phyloP scores from a whole-genome alignment of 2,113 vertebrate species.

The Numida meleagris region DNA sequence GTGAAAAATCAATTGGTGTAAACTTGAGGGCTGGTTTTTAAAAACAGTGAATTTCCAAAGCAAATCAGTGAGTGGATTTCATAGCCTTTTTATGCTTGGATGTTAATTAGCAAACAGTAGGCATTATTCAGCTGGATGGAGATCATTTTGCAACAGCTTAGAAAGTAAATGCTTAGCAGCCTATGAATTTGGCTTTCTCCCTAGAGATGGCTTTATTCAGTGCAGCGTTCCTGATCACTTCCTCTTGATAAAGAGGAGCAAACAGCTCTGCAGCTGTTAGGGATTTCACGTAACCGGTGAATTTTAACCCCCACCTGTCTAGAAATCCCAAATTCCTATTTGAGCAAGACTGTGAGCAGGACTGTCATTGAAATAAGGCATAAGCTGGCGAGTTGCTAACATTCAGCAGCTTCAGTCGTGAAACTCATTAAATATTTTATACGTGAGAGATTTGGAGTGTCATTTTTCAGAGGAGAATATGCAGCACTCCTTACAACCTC shows the following conservation, averaged over 20 bases:
- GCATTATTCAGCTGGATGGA: slow-evolving; percentile 38
- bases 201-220: slow-evolving; percentile 1
- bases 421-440: neutral
- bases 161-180: slow-evolving; percentile 13
- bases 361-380: fast-evolving
- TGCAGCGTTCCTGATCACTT: slow-evolving; percentile 22
- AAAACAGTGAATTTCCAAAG: neutral
- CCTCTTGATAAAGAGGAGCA: slow-evolving; percentile 34
- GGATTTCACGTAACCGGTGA: neutral
- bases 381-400: neutral
- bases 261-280: slow-evolving; percentile 22
- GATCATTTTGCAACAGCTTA: slow-evolving; percentile 33
- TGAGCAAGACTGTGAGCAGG: neutral
- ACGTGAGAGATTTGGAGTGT: neutral
- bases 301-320: slow-evolving; percentile 33
- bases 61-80: neutral
- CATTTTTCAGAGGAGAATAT: neutral
- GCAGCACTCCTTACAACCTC: neutral
- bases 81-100: neutral
- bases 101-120: slow-evolving; percentile 55
- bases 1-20: neutral
- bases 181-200: slow-evolving; percentile 27
- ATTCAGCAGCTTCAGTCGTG: neutral
- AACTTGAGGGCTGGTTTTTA: neutral
- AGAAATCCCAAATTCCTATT: neutral